Evolutionary conservation across 2,113 vertebrate species (phyloP).

Genomic region (Oryzias celebensis): DNA sequence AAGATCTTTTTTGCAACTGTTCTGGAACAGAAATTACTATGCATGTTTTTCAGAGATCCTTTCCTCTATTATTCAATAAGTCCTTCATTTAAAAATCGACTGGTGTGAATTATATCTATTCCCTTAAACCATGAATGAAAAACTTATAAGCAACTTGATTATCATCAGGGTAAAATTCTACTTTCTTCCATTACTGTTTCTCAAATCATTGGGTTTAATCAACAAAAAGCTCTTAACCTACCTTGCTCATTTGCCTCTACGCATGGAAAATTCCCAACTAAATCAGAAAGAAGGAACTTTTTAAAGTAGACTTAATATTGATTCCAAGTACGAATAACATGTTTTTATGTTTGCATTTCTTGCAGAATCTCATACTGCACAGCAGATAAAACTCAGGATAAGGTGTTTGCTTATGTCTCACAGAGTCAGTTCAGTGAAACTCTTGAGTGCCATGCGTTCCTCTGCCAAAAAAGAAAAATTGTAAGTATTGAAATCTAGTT

Average conservation of each 20-base stretch:
- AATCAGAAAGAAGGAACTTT: neutral
- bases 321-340: neutral
- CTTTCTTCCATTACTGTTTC: too few relatives aligned
- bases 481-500: slow-evolving; percentile 67
- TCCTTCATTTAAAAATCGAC: too few relatives aligned
- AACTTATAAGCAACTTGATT: neutral
- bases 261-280: too few relatives aligned
- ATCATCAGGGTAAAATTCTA: neutral
- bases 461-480: slow-evolving; percentile 91
- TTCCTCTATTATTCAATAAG: too few relatives aligned
- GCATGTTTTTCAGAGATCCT: too few relatives aligned
- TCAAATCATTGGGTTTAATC: too few relatives aligned
- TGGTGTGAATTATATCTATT: too few relatives aligned
- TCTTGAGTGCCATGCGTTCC: slow-evolving; percentile 88
- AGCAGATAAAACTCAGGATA: slow-evolving; percentile 92
- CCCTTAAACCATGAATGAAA: neutral
- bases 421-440: slow-evolving; percentile 87
- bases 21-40: too few relatives aligned
- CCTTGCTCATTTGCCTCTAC: too few relatives aligned
- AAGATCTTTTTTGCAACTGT: too few relatives aligned
- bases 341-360: slow-evolving; percentile 7
- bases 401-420: slow-evolving; percentile 90
- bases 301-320: neutral
- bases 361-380: slow-evolving; percentile 92
- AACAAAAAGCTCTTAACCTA: too few relatives aligned